Evolutionary conservation across 2,113 vertebrate species (phyloP).

Genomic region (Cynopterus brachyotis): DNA sequence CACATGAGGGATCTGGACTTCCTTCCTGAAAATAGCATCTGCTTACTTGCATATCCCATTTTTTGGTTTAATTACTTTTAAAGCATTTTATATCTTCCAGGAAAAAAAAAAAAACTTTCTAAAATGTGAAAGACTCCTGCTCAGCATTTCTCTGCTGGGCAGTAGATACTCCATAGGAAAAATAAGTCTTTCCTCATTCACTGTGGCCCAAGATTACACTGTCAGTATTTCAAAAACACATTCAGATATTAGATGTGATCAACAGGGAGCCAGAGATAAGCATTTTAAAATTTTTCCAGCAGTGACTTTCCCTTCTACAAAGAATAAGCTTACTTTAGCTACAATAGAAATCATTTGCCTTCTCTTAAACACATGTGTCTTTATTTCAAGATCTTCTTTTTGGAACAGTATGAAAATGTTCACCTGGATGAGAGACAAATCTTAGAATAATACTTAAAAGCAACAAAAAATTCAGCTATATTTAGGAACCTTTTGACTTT

Average conservation of each 20-base stretch:
- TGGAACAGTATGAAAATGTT: conserved; percentile 30
- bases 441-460: conserved; percentile 42
- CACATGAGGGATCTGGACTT: not conserved
- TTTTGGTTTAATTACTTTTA: conserved; percentile 55
- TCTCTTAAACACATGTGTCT: conserved; percentile 33
- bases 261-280: not conserved
- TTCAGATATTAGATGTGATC: conserved; percentile 5
- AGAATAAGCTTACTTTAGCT: conserved; percentile 26
- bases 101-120: conserved; percentile 8
- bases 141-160: conserved; percentile 16
- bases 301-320: conserved; percentile 8
- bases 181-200: not conserved
- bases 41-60: not conserved
- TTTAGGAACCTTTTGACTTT: conserved; percentile 12
- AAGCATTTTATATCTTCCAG: conserved; percentile 41
- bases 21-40: conserved; percentile 1
- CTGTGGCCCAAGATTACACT: not conserved
- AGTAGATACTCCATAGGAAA: not conserved
- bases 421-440: conserved; percentile 42
- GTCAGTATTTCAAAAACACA: not conserved
- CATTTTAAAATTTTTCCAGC: not conserved
- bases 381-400: conserved; percentile 47
- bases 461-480: conserved; percentile 41
- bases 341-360: conserved; percentile 25
- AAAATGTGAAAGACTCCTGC: conserved; percentile 35